phyloP scores from a whole-genome alignment of 2,888 invertebrate genomes.

The Chrysopilus asiliformis region DNA sequence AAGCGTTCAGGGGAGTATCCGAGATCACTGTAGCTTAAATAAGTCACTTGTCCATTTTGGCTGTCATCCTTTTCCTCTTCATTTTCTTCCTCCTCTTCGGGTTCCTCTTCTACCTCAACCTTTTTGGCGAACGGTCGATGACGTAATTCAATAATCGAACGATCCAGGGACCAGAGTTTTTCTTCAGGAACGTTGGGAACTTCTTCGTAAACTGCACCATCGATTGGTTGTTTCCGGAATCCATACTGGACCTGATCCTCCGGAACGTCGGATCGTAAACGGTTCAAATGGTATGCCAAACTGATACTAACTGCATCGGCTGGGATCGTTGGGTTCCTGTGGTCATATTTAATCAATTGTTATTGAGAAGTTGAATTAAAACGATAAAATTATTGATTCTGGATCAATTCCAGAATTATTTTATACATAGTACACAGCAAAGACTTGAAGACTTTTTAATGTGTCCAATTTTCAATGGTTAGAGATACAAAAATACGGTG shows the following conservation, averaged over 20 bases:
- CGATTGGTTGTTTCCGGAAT: slow-evolving; percentile 37
- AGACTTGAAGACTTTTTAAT: no score
- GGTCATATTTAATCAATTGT: no score
- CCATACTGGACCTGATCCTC: slow-evolving; percentile 42
- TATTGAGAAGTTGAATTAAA: no score
- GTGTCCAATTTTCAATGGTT: no score
- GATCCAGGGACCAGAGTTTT: slow-evolving; percentile 39
- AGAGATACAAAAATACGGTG: no score
- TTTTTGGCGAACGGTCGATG: no score
- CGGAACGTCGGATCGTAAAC: slow-evolving; percentile 29
- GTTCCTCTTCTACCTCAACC: slow-evolving; percentile 18
- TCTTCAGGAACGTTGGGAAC: slow-evolving; percentile 38
- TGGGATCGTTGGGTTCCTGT: no score
- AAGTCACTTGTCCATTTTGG: slow-evolving; percentile 16
- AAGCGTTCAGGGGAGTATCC: slow-evolving; percentile 37
- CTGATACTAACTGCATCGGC: slow-evolving; percentile 40
- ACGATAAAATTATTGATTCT: no score
- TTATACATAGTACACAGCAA: no score
- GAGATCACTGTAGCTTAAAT: slow-evolving; percentile 34
- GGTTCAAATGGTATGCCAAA: slow-evolving; percentile 34
- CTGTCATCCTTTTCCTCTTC: slow-evolving; percentile 20
- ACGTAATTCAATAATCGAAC: slow-evolving; percentile 39
- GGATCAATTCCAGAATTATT: no score
- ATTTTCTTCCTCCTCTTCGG: slow-evolving; percentile 20
- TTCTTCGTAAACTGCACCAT: slow-evolving; percentile 25